These are phyloP conservation scores for Dryobotodes eremita DNA, from an alignment of 2,888 invertebrate genomes.

Conservation along the genomic window DNA sequence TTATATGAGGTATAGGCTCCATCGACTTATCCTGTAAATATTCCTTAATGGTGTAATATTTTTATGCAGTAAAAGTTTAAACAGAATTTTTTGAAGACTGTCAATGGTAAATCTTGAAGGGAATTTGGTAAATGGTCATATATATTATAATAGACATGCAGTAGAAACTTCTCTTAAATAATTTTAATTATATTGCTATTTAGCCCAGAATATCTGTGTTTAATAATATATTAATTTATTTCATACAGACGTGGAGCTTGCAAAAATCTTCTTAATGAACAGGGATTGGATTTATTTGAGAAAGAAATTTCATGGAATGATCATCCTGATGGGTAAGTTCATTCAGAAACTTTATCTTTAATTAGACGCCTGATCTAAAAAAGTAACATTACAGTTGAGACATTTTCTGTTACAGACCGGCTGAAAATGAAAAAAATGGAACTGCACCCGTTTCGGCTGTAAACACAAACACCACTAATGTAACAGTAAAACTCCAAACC, in stretches of 20 bases:
- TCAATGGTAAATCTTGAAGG: too few relatives aligned
- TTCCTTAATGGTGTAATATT: too few relatives aligned
- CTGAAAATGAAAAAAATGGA: slow-evolving; percentile 61
- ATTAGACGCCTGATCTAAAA: not conserved
- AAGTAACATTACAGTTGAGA: not conserved
- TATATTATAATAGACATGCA: too few relatives aligned
- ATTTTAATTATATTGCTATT: too few relatives aligned
- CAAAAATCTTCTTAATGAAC: slow-evolving; percentile 40
- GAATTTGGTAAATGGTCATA: too few relatives aligned
- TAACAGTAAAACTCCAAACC: not conserved
- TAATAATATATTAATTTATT: slow-evolving; percentile 7
- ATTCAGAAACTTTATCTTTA: slow-evolving; percentile 3
- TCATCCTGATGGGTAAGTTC: slow-evolving; percentile 72
- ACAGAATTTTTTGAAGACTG: too few relatives aligned
- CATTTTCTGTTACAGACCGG: slow-evolving; percentile 64
- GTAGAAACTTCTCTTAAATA: too few relatives aligned
- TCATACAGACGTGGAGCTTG: slow-evolving; percentile 31
- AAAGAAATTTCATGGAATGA: slow-evolving; percentile 73
- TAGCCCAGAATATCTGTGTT: too few relatives aligned
- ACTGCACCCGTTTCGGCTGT: not conserved
- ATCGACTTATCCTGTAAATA: too few relatives aligned
- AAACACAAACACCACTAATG: not conserved
- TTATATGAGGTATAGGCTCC: too few relatives aligned
- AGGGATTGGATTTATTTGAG: slow-evolving; percentile 67
- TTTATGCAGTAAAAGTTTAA: too few relatives aligned